A percentile compares a stretch with the other conserved stretches of the same genome.
These are phyloP conservation scores for Temnopleurus reevesii DNA, from an alignment of 53 echinoderm and acorn worm genomes.

Conservation along the genomic window DNA sequence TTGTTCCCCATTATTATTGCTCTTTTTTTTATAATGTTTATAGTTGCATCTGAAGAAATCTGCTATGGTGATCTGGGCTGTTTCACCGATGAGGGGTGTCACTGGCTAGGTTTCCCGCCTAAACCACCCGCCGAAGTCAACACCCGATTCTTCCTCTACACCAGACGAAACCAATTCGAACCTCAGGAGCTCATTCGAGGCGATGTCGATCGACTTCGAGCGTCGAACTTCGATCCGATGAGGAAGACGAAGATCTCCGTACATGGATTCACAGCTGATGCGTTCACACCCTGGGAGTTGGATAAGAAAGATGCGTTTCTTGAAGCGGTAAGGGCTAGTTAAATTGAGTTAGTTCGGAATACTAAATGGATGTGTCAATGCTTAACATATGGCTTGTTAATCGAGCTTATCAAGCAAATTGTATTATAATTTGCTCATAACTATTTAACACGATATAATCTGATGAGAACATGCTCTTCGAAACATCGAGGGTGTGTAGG, in stretches of 20 bases:
- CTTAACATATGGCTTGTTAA: neutral
- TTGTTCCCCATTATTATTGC: no score
- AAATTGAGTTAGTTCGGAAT: neutral
- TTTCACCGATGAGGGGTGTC: constrained; percentile 54
- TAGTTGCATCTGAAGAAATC: constrained; percentile 10
- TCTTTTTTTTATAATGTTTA: neutral
- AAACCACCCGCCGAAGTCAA: constrained; percentile 36
- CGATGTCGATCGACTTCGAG: constrained; percentile 48
- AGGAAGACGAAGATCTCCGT: constrained; percentile 66
- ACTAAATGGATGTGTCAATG: neutral
- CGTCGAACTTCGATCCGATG: constrained; percentile 63
- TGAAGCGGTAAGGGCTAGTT: constrained; percentile 61
- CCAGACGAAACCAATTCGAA: constrained; percentile 19
- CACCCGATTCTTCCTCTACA: constrained; percentile 54
- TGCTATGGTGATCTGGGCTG: constrained; percentile 56
- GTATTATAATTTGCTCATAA: no score
- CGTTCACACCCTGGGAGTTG: constrained; percentile 46
- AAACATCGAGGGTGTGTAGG: no score
- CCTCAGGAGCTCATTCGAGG: constrained; percentile 12
- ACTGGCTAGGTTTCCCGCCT: constrained; percentile 58
- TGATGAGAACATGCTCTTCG: no score
- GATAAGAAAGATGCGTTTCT: constrained; percentile 67
- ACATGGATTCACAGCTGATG: constrained; percentile 71
- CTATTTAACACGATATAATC: no score
- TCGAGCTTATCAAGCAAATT: no score